Conservation (phyloP, 2,888 invertebrate genomes). For the Aproaerema taeniolella region DNA sequence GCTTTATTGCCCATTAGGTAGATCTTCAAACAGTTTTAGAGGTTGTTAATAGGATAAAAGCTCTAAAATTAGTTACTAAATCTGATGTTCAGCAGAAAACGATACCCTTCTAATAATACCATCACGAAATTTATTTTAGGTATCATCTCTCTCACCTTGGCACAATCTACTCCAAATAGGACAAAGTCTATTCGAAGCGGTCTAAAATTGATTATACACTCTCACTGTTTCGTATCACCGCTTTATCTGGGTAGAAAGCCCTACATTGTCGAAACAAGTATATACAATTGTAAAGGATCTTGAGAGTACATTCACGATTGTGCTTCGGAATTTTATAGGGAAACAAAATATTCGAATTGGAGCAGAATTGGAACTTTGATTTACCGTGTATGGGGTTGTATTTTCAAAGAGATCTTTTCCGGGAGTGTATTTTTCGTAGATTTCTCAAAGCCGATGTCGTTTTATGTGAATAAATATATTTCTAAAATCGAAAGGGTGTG, state of each 20-base stretch:
- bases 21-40: no score
- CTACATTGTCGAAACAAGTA: constrained; percentile 21
- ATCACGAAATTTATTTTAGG: background rate
- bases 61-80: no score
- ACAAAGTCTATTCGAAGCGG: background rate
- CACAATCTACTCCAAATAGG: background rate
- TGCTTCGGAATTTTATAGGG: constrained; percentile 27
- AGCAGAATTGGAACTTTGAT: constrained; percentile 19
- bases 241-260: constrained; percentile 1
- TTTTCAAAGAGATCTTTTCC: constrained; percentile 7
- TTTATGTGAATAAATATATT: no score
- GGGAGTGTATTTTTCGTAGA: constrained; percentile 4
- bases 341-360: constrained; percentile 22
- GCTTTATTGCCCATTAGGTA: no score
- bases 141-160: background rate
- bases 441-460: background rate
- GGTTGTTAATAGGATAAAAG: no score
- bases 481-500: constrained; percentile 4
- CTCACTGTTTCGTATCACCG: background rate
- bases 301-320: constrained; percentile 32
- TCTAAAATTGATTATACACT: background rate
- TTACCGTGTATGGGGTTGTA: constrained; percentile 11
- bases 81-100: no score
- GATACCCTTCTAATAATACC: no score
- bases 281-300: constrained; percentile 31